phyloP scores from a whole-genome alignment of 2,888 invertebrate species.

The Brachynemurus nebulosus region DNA sequence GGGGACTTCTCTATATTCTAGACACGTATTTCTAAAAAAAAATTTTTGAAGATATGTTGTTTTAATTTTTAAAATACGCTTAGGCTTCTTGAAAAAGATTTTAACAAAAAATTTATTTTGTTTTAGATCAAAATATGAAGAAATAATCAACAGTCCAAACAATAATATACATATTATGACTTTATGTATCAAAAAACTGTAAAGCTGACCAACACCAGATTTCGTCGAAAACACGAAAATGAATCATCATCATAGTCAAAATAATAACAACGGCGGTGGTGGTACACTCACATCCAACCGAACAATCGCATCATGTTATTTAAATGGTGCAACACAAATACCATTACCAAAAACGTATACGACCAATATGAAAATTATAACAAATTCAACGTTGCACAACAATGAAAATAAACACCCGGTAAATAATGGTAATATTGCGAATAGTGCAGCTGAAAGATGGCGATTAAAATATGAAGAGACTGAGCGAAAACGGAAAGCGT shows the following conservation, averaged over 20 bases:
- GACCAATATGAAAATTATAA: not conserved
- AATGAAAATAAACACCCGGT: not conserved
- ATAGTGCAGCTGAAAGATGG: constrained; percentile 45
- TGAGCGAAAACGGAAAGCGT: constrained; percentile 50
- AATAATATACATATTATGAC: too few relatives aligned
- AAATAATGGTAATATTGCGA: not conserved
- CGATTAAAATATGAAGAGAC: constrained; percentile 56
- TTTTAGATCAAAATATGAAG: too few relatives aligned
- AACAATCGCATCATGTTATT: constrained; percentile 19
- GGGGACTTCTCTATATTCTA: too few relatives aligned
- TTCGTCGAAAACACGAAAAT: too few relatives aligned
- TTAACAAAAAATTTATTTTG: too few relatives aligned
- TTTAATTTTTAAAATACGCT: too few relatives aligned
- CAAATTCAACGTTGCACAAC: not conserved
- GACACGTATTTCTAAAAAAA: too few relatives aligned
- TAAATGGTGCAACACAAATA: constrained; percentile 27
- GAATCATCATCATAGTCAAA: constrained; percentile 4
- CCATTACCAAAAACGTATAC: constrained; percentile 24
- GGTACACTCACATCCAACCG: constrained; percentile 17
- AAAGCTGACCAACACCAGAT: too few relatives aligned
- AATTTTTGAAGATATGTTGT: too few relatives aligned
- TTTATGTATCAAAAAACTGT: too few relatives aligned
- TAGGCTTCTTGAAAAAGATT: too few relatives aligned
- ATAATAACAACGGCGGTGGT: constrained; percentile 8
- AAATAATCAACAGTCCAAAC: too few relatives aligned